Percentiles rank a stretch among this genome's conserved stretches.
These are phyloP conservation scores for Geotrypetes seraphini DNA, from an alignment of 2,797 vertebrate species.

Conservation along the genomic window DNA sequence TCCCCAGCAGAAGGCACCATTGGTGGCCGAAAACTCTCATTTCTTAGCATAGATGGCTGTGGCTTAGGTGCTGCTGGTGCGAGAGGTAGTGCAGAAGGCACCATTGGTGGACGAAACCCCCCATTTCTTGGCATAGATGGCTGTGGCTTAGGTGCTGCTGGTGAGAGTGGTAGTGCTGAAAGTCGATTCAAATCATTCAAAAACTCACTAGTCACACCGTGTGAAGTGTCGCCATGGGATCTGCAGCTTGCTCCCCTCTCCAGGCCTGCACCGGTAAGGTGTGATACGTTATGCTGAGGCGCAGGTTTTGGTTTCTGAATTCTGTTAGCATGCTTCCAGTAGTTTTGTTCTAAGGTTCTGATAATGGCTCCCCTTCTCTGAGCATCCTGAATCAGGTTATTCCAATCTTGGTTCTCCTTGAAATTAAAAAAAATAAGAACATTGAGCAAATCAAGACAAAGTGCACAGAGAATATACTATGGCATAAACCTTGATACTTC, in stretches of 20 bases:
- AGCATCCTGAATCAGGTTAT: slow-evolving; percentile 65
- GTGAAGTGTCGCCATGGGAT: neutral
- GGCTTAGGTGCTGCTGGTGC: rapidly evolving
- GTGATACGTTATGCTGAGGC: slow-evolving; percentile 3
- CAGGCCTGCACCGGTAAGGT: neutral
- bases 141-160: rapidly evolving
- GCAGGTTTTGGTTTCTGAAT: slow-evolving; percentile 51
- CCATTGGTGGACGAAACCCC: no score
- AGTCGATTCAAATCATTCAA: no score
- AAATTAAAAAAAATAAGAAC: neutral
- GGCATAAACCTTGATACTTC: neutral
- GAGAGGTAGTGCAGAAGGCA: no score
- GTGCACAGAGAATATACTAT: neutral
- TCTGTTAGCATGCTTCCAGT: slow-evolving; percentile 39
- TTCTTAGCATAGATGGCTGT: neutral
- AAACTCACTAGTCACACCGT: neutral
- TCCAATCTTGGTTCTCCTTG: slow-evolving; percentile 68
- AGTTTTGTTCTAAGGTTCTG: slow-evolving; percentile 41
- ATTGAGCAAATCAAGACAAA: slow-evolving; percentile 1
- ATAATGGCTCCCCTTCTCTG: slow-evolving; percentile 55
- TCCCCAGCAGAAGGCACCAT: neutral
- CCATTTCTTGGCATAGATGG: no score
- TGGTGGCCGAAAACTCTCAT: neutral
- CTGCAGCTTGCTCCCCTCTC: neutral
- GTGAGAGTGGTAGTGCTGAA: no score